Evolutionary conservation across 2,888 invertebrate genomes (phyloP).

Genomic region (Philhelius pedissequus): DNA sequence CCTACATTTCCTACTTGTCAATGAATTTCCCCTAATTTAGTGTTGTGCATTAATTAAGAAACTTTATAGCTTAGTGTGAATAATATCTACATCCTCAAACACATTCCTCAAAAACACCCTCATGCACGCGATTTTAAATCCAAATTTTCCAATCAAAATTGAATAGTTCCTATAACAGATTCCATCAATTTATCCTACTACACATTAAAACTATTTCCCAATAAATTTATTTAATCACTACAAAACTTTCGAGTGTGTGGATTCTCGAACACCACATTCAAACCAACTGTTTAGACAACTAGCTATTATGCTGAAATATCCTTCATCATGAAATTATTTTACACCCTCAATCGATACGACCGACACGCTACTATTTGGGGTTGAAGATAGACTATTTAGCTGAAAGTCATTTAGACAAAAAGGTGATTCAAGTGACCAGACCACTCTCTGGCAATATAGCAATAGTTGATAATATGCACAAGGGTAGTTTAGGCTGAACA

Average conservation of each 20-base stretch:
- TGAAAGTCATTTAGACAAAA: constrained; percentile 25
- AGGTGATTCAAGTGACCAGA: constrained; percentile 58
- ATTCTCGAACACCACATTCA: constrained; percentile 23
- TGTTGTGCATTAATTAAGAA: background rate
- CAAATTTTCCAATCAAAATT: constrained; percentile 6
- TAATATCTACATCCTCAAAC: background rate
- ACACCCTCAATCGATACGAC: constrained; percentile 39
- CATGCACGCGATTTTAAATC: background rate
- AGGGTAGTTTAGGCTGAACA: constrained; percentile 27
- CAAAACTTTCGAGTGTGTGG: constrained; percentile 52
- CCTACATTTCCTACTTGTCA: no score
- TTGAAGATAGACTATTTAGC: constrained; percentile 17
- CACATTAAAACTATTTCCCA: constrained; percentile 40
- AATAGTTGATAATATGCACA: background rate
- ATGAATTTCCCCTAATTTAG: background rate
- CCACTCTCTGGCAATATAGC: background rate
- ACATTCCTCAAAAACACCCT: background rate
- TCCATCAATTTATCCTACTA: constrained; percentile 40
- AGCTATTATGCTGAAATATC: constrained; percentile 36
- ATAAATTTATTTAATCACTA: constrained; percentile 58
- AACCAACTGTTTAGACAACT: constrained; percentile 18
- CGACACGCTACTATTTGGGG: constrained; percentile 18
- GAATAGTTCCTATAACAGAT: constrained; percentile 22
- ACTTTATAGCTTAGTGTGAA: background rate
- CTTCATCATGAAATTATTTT: constrained; percentile 54